Percentiles rank a stretch among this genome's conserved stretches.
phyloP scores from a whole-genome alignment of 2,888 invertebrate genomes.

The Eilema caniola region DNA sequence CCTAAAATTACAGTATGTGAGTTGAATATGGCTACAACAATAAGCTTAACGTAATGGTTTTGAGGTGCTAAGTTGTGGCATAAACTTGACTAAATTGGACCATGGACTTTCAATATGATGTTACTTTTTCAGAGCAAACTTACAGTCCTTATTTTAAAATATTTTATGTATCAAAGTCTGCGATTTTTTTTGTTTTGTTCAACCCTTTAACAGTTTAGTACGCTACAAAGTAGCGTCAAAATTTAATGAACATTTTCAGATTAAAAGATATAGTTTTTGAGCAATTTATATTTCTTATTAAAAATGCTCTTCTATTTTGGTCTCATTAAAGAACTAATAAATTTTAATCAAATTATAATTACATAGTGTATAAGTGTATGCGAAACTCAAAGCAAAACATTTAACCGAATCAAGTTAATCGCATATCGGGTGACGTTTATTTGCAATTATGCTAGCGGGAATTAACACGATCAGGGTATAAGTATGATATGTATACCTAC shows the following conservation, averaged over 20 bases:
- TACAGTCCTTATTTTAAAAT: no score
- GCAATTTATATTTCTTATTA: no score
- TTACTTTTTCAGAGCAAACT: neutral
- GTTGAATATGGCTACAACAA: constrained; percentile 53
- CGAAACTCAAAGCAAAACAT: no score
- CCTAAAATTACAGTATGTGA: constrained; percentile 63
- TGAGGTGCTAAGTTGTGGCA: neutral
- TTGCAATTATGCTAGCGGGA: neutral
- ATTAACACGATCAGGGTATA: neutral
- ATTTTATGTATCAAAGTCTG: no score
- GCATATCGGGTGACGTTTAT: neutral
- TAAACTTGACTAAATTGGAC: neutral
- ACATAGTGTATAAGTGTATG: no score
- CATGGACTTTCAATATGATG: neutral
- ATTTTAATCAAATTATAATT: no score
- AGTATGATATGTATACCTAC: neutral
- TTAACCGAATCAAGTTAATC: no score
- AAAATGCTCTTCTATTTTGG: no score
- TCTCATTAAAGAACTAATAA: no score
- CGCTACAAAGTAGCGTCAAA: no score
- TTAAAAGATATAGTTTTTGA: no score
- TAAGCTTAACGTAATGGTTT: constrained; percentile 21
- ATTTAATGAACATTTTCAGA: neutral
- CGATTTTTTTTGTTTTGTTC: no score
- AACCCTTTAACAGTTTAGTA: neutral